Evolutionary conservation across 2,797 vertebrate species (phyloP).

Genomic region (Sebastiscus tertius): DNA sequence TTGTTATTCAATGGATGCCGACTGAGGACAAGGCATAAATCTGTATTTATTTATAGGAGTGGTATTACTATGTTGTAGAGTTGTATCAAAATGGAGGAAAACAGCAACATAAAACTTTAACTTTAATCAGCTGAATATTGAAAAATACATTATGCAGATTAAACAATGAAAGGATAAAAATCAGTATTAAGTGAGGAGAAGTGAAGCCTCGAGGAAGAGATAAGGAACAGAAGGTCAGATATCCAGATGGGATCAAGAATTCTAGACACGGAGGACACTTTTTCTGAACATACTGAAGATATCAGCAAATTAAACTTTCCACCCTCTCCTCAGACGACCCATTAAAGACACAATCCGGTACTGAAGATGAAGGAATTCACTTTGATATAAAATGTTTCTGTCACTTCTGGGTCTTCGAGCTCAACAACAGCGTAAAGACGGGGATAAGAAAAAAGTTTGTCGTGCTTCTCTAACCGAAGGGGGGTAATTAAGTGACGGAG

Average conservation of each 20-base stretch:
- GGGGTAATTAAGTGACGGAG: slow-evolving; percentile 32
- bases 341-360: background rate
- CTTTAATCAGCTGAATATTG: background rate
- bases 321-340: background rate
- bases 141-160: background rate
- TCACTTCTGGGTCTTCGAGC: slow-evolving; percentile 5
- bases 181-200: background rate
- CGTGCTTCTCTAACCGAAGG: slow-evolving; percentile 11
- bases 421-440: background rate
- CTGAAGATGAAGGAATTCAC: background rate
- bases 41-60: background rate
- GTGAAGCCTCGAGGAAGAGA: background rate
- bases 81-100: background rate
- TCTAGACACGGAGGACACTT: background rate
- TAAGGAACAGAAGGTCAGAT: background rate
- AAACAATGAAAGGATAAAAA: background rate
- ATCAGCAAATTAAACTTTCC: background rate
- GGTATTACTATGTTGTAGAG: background rate
- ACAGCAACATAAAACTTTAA: background rate
- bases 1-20: slow-evolving; percentile 24
- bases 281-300: background rate
- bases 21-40: background rate
- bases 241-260: background rate
- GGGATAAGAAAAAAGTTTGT: slow-evolving; percentile 9
- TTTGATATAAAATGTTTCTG: slow-evolving; percentile 33